Conservation (phyloP, 2,888 invertebrate genomes). For the Drosophila flavopinicola region DNA sequence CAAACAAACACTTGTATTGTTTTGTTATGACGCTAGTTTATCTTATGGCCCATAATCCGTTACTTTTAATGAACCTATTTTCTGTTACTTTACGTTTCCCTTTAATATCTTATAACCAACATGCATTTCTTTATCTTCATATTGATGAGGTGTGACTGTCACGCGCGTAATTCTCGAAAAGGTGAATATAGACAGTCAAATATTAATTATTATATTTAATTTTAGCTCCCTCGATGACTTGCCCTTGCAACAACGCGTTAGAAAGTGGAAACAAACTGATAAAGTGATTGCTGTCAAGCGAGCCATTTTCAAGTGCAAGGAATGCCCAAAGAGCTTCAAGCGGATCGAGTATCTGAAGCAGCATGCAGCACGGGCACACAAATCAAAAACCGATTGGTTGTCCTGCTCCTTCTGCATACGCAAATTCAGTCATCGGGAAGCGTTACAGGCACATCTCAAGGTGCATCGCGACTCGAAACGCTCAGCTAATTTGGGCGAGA, state of each 20-base stretch:
- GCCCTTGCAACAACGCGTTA: constrained; percentile 49
- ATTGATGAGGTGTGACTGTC: too few relatives aligned
- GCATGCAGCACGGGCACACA: constrained; percentile 71
- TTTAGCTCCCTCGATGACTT: constrained; percentile 60
- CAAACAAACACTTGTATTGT: too few relatives aligned
- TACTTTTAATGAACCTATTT: too few relatives aligned
- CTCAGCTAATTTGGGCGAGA: constrained; percentile 61
- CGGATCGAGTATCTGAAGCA: constrained; percentile 76
- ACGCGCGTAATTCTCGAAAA: too few relatives aligned
- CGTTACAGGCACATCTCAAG: constrained; percentile 70
- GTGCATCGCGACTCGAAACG: constrained; percentile 81
- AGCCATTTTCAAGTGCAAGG: constrained; percentile 68
- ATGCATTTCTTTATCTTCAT: too few relatives aligned
- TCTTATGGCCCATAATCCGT: too few relatives aligned
- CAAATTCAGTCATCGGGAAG: constrained; percentile 73
- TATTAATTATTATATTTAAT: not conserved
- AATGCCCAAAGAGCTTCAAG: constrained; percentile 78
- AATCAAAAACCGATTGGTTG: constrained; percentile 57
- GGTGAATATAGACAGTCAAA: too few relatives aligned
- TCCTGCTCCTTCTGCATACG: constrained; percentile 78
- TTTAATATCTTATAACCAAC: too few relatives aligned
- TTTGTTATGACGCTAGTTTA: too few relatives aligned
- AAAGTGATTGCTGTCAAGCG: constrained; percentile 29
- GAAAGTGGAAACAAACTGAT: constrained; percentile 46
- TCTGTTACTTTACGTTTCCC: too few relatives aligned